phyloP scores from a whole-genome alignment of 2,113 vertebrate genomes.

The Empidonax alnorum region DNA sequence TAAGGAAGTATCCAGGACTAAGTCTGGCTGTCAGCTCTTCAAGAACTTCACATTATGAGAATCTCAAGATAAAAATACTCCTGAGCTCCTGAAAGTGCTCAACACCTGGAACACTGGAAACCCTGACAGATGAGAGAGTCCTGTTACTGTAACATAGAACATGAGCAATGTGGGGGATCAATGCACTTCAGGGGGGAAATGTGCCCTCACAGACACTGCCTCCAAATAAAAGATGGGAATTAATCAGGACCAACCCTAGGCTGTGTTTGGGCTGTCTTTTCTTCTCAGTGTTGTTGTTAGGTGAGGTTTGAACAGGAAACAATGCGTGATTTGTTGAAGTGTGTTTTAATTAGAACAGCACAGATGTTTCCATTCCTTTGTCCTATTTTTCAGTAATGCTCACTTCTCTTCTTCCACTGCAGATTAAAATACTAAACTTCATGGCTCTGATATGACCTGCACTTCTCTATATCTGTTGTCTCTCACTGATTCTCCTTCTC shows the following conservation, averaged over 20 bases:
- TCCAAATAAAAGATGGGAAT: neutral
- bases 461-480: neutral
- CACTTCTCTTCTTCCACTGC: neutral
- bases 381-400: slow-evolving; percentile 3
- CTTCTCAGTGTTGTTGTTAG: neutral
- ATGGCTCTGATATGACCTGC: neutral
- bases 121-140: neutral
- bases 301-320: neutral
- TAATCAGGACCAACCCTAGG: neutral
- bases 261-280: neutral
- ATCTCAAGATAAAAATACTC: neutral
- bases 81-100: neutral
- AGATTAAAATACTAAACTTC: neutral
- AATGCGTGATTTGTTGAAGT: neutral
- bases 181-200: neutral
- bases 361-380: slow-evolving; percentile 27
- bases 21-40: neutral
- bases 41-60: neutral
- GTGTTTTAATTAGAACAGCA: slow-evolving; percentile 23
- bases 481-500: neutral
- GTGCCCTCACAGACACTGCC: neutral
- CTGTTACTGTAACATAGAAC: neutral
- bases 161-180: neutral
- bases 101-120: neutral
- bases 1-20: neutral